phyloP scores from a whole-genome alignment of 1,140 invertebrate genomes.

The Hetaerina americana region DNA sequence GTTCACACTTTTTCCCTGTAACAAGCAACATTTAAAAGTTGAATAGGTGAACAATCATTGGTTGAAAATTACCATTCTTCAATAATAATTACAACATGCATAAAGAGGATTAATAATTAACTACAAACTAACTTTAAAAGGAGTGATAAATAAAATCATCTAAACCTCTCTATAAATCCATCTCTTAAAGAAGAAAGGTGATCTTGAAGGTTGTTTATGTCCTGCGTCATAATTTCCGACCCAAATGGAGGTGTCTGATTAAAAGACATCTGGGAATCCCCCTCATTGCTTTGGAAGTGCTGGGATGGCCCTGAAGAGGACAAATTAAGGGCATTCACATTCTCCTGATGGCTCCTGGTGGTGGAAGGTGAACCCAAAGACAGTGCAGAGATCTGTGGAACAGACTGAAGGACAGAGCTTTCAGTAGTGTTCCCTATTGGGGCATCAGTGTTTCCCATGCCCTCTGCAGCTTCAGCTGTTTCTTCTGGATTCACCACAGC shows the following conservation, averaged over 20 bases:
- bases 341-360: background rate
- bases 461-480: too few species aligned
- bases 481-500: too few species aligned
- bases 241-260: background rate
- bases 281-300: background rate
- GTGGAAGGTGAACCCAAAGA: background rate
- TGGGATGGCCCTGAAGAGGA: background rate
- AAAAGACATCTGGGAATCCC: background rate
- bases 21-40: too few species aligned
- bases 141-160: too few species aligned
- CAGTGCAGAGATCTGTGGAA: background rate
- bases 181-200: slow-evolving; percentile 35
- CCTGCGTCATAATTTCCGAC: slow-evolving; percentile 1
- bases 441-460: too few species aligned
- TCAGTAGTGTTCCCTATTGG: background rate
- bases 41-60: too few species aligned
- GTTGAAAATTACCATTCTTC: too few species aligned
- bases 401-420: background rate
- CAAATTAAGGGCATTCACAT: background rate
- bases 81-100: too few species aligned
- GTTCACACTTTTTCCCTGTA: too few species aligned
- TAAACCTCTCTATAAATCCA: slow-evolving; percentile 37
- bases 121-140: too few species aligned
- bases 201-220: slow-evolving; percentile 22
- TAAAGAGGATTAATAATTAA: too few species aligned